Evolutionary conservation across 1,140 invertebrate species (phyloP).

Genomic region (Drosophila punjabiensis): DNA sequence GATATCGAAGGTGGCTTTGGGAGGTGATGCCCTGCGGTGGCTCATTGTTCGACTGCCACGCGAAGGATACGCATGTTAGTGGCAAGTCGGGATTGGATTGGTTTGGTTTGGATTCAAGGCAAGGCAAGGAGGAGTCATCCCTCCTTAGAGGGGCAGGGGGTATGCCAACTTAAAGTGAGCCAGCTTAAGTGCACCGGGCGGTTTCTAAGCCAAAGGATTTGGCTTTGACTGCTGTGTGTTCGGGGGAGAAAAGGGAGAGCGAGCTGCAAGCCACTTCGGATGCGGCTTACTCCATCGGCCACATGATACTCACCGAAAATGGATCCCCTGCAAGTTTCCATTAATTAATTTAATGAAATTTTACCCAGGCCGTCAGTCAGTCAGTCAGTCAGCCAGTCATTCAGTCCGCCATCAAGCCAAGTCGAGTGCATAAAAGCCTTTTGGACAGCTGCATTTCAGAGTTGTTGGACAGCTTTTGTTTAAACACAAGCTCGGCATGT

Average conservation of each 20-base stretch:
- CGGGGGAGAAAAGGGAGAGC: not conserved
- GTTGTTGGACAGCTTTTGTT: constrained; percentile 20
- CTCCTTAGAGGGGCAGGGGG: not conserved
- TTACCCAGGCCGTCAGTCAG: constrained; percentile 27
- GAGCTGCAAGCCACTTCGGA: not conserved
- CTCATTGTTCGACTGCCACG: constrained; percentile 72
- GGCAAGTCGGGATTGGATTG: constrained; percentile 63
- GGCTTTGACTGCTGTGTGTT: constrained; percentile 54
- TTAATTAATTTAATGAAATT: constrained; percentile 60
- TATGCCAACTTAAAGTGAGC: constrained; percentile 41
- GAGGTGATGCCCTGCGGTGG: constrained; percentile 58
- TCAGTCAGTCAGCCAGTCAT: constrained; percentile 28
- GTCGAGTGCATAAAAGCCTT: constrained; percentile 36
- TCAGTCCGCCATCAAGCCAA: constrained; percentile 17
- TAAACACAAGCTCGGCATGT: constrained; percentile 12
- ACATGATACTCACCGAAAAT: constrained; percentile 43
- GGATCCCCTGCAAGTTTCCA: constrained; percentile 22
- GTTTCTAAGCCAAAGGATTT: constrained; percentile 38
- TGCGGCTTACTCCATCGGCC: constrained; percentile 24
- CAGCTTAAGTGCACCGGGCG: constrained; percentile 14
- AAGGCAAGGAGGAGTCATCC: not conserved
- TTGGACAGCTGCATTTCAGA: constrained; percentile 45
- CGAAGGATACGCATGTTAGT: constrained; percentile 70
- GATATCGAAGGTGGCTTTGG: constrained; percentile 19
- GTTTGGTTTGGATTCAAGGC: constrained; percentile 30